Evolutionary conservation across 2,113 vertebrate species (phyloP).

Genomic region (Cynopterus brachyotis): DNA sequence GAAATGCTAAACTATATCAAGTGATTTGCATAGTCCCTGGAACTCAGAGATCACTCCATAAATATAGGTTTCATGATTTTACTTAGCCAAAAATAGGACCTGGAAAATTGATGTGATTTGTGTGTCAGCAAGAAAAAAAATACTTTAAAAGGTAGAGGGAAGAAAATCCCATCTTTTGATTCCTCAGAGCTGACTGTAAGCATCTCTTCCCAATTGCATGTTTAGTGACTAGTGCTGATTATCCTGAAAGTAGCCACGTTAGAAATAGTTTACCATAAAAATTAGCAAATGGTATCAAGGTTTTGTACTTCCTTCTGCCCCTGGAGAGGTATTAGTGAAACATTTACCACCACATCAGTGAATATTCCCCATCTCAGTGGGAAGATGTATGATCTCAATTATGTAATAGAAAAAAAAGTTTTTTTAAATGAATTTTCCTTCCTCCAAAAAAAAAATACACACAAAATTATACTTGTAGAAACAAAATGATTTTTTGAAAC

Average conservation of each 20-base stretch:
- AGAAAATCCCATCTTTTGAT: background rate
- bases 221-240: background rate
- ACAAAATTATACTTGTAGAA: background rate
- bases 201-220: background rate
- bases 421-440: constrained; percentile 6
- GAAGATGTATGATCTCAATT: background rate
- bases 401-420: background rate
- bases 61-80: background rate
- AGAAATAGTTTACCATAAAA: background rate
- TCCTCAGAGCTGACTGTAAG: background rate
- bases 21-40: background rate
- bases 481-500: background rate
- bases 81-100: background rate
- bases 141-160: background rate
- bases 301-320: background rate
- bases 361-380: background rate
- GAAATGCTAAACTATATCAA: background rate
- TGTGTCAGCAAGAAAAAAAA: background rate
- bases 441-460: background rate
- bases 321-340: background rate
- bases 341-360: background rate
- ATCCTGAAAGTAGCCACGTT: background rate
- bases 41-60: background rate
- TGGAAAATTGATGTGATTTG: background rate
- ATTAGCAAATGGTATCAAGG: background rate